Base-by-base conservation (phyloP, 2,113 vertebrate species). In the Clarias macrocephalus region DNA sequence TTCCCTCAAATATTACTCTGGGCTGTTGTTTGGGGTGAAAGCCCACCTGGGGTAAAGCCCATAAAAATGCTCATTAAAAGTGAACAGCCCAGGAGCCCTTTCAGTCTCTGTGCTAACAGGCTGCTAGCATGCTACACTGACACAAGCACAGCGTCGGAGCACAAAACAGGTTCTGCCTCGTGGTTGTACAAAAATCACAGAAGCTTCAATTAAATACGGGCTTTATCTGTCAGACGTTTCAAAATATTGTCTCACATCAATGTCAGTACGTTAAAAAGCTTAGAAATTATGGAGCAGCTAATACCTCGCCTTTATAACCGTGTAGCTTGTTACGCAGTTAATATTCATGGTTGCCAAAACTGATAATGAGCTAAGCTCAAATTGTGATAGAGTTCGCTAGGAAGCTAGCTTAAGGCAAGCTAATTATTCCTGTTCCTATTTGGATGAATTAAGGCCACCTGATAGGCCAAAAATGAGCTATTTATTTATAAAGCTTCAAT, bases 41-140 rank as follows among this genome's bases (percentile, higher is more conserved):
- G 88, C 88, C 91, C 85, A 91, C 91, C 76, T 77, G 83, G 89
- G 92, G 91, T 92, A 91, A 90, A 88, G 92, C 88, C 83, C 89
- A 91, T 91, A 92, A 89, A 90, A 91, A 85, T 90, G 86, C 92
- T 93, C 93, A 93, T 94, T 94, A 94, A 93, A 93, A 93, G 83
- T 85, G 85, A 68, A 63, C 76, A 56, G 54, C 85, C 84, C 62
- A 72, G 37, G 63, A 86, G 65, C 33, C 76, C 77, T 81, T 72
- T 72, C 65, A 60, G 65, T 33, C 54, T 81, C 33, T 11, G 11
- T 42, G 80, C 79, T 81, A 80, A 86, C 85, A 72, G 85, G 65
- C 84, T 84, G 92, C 92, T 86, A 83, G 54, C 59, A 62, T 42
- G 79, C 56, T 37, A 81, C 60, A 65, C 76, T 59, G 16, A 54